Evolutionary conservation across 1,140 invertebrate species (phyloP).

Genomic region (Subanguina moxae): DNA sequence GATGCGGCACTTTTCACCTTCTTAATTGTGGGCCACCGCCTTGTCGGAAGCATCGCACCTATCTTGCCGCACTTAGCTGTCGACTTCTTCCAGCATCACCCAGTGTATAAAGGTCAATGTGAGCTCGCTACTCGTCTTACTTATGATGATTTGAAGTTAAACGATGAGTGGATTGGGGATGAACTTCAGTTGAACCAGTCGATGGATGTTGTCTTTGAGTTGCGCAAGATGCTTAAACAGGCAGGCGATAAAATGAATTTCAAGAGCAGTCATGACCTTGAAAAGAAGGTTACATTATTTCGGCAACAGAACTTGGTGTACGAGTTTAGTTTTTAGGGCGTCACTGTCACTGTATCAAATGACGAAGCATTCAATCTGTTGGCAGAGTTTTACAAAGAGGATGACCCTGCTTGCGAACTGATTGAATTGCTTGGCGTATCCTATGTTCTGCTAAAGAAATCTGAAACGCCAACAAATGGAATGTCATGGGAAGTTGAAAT

Average conservation of each 20-base stretch:
- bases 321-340: neutral
- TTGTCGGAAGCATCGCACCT: constrained; percentile 48
- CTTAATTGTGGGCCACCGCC: constrained; percentile 29
- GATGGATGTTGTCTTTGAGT: neutral
- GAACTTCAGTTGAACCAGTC: neutral
- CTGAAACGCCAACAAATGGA: neutral
- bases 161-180: neutral
- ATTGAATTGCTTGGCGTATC: constrained; percentile 4
- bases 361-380: neutral
- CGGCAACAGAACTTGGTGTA: neutral
- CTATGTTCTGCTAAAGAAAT: neutral
- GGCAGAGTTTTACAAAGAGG: neutral
- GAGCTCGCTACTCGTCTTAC: neutral
- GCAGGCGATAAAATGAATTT: neutral
- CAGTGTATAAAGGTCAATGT: neutral
- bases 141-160: neutral
- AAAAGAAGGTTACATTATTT: neutral
- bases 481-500: neutral
- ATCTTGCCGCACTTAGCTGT: constrained; percentile 50
- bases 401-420: neutral
- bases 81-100: constrained; percentile 39
- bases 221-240: neutral
- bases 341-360: neutral
- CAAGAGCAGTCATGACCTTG: neutral
- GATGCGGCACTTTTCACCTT: constrained; percentile 48